phyloP scores from a whole-genome alignment of 2,797 vertebrate species.

The Enteromius anoplus region DNA sequence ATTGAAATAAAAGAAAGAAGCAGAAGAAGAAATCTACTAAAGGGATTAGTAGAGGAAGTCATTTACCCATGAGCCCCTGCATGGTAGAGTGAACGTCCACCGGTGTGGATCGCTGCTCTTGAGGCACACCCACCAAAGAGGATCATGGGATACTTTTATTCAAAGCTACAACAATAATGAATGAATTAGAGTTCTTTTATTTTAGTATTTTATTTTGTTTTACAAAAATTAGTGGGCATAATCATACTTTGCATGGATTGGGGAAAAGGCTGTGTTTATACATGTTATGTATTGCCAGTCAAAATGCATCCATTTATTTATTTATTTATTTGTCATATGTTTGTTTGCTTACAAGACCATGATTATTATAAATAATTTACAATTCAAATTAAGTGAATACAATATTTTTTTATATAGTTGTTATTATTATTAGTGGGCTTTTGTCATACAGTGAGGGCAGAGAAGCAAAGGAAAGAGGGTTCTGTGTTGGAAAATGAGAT shows the following conservation, averaged over 20 bases:
- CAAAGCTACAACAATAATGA: slow-evolving; percentile 5
- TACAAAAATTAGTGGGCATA: neutral
- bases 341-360: neutral
- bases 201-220: neutral
- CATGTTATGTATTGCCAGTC: neutral
- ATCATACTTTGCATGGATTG: neutral
- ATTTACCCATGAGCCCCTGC: slow-evolving; percentile 45
- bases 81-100: slow-evolving; percentile 16
- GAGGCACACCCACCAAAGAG: slow-evolving; percentile 18
- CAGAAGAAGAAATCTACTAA: slow-evolving; percentile 32
- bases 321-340: too few relatives aligned
- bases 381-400: neutral
- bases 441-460: too few relatives aligned
- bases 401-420: neutral
- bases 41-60: slow-evolving; percentile 54
- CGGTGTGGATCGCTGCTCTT: slow-evolving; percentile 44
- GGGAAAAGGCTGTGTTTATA: too few relatives aligned
- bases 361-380: neutral
- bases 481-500: too few relatives aligned
- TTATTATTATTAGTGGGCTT: too few relatives aligned
- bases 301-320: too few relatives aligned
- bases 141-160: slow-evolving; percentile 42
- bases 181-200: neutral
- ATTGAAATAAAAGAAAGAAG: slow-evolving; percentile 13
- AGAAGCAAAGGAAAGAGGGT: too few relatives aligned